Base-by-base conservation (phyloP, 2,113 vertebrate species). In the Todiramphus saurophagus region DNA sequence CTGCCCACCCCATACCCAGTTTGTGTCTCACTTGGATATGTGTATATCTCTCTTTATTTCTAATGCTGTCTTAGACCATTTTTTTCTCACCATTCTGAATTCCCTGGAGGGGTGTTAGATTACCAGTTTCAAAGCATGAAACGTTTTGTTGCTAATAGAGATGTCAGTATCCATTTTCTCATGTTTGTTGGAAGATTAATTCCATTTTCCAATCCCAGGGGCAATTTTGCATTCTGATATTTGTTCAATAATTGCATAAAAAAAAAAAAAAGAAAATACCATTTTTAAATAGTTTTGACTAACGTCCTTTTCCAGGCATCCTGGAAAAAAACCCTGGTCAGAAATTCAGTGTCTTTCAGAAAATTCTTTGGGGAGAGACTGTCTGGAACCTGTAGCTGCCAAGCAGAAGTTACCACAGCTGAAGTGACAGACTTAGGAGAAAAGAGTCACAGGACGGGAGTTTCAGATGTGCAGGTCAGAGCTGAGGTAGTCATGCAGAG, bases 61-160 rank as follows among this genome's bases (percentile, higher is more conserved):
- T 46, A 6, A 13, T 50, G 48, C 83, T 81, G 60, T 20, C 64
- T 92, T 87, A 46, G 19, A 55, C 21, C 16, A 1, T 63, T 91
- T 94, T 89, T 84, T 89, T 63, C 94, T 94, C 83, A 30, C 83
- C 25, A 2, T 59, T 53, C 86, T 64, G 80, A 87, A 79, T 95
- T 92, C 91, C 92, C 95, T 39, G n/a, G 83, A 76, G 96, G 62
- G 0, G 39, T 72, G 56, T 94, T 92, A 72, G 48, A 76, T 96
- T 94, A 53, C 84, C 73, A 16, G 20, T 95, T 95, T 93, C 89
- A 62, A 79, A 86, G 89, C 87, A 93, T 55, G 91, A 91, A 89
- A 86, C 68, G 14, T 94, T 94, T 93, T 92, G 79, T 90, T 91
- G 89, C 90, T 96, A 95, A 95, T 89, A 97, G 96, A 94, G 93